Conservation (phyloP, 2,888 invertebrate species). For the Asteroscopus sphinx region DNA sequence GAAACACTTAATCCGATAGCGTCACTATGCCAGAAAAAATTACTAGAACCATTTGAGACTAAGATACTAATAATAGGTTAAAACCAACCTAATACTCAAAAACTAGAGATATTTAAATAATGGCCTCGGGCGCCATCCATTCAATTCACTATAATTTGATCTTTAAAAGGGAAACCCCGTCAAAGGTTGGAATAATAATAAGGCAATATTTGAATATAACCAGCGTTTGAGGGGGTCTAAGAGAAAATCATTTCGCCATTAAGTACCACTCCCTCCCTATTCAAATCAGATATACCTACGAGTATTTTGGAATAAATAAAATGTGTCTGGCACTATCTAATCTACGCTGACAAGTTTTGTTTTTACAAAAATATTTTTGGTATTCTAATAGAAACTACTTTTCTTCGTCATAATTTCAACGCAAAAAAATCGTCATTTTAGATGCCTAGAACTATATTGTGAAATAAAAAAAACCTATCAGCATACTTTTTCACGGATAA, state of each 20-base stretch:
- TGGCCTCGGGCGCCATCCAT: conserved; percentile 45
- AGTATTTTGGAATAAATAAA: too few species aligned
- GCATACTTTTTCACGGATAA: too few species aligned
- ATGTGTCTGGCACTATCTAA: too few species aligned
- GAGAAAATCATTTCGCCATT: conserved; percentile 11
- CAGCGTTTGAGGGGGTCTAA: conserved; percentile 15
- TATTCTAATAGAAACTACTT: too few species aligned
- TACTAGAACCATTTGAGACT: background rate
- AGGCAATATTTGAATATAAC: conserved; percentile 29
- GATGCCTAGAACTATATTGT: too few species aligned
- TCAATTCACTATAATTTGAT: conserved; percentile 55
- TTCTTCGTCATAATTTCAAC: too few species aligned
- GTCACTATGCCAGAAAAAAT: conserved; percentile 10
- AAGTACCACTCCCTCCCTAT: conserved; percentile 6
- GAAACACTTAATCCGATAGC: conserved; percentile 12
- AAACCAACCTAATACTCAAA: conserved; percentile 13
- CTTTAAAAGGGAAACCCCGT: conserved; percentile 42
- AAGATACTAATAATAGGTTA: conserved; percentile 31
- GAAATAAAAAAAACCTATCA: too few species aligned
- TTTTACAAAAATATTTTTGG: too few species aligned
- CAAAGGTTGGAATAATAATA: conserved; percentile 49
- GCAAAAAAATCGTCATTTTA: too few species aligned
- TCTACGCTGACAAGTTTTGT: too few species aligned
- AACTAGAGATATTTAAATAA: conserved; percentile 33
- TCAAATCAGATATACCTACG: conserved; percentile 1